Conservation (phyloP, 2,113 vertebrate species). For the Cottus gobio region DNA sequence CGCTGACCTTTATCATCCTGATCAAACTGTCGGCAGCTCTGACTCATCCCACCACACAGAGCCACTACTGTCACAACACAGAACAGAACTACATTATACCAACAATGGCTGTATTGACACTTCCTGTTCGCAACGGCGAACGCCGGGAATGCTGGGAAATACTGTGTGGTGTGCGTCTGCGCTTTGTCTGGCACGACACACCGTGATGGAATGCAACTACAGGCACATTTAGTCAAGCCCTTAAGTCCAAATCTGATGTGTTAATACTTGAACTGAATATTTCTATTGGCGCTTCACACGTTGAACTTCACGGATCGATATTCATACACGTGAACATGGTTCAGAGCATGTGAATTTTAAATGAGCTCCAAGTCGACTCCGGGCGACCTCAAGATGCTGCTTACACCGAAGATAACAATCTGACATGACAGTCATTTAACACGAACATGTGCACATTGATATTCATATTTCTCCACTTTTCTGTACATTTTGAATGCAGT, state of each 20-base stretch:
- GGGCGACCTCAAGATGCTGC: neutral
- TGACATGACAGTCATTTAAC: neutral
- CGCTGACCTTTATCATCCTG: conserved; percentile 49
- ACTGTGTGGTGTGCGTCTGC: neutral
- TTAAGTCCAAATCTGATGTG: neutral
- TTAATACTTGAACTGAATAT: neutral
- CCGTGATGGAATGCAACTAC: neutral
- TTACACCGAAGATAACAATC: neutral
- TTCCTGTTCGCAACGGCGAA: neutral
- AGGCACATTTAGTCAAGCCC: neutral
- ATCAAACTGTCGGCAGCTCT: conserved; percentile 46
- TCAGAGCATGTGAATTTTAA: neutral
- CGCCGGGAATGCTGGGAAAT: neutral
- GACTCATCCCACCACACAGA: conserved; percentile 47
- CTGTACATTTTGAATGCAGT: neutral
- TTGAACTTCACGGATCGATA: neutral
- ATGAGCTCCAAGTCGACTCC: neutral
- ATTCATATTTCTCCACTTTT: neutral
- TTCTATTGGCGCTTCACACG: neutral
- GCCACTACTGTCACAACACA: conserved; percentile 24
- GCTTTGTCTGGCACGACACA: neutral
- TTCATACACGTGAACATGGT: neutral
- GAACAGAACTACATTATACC: neutral
- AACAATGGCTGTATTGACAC: neutral
- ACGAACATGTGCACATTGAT: neutral